Percentiles rank a stretch among this genome's conserved stretches.
phyloP scores from a whole-genome alignment of 2,113 vertebrate species.

The Notarius lentiginosus region DNA sequence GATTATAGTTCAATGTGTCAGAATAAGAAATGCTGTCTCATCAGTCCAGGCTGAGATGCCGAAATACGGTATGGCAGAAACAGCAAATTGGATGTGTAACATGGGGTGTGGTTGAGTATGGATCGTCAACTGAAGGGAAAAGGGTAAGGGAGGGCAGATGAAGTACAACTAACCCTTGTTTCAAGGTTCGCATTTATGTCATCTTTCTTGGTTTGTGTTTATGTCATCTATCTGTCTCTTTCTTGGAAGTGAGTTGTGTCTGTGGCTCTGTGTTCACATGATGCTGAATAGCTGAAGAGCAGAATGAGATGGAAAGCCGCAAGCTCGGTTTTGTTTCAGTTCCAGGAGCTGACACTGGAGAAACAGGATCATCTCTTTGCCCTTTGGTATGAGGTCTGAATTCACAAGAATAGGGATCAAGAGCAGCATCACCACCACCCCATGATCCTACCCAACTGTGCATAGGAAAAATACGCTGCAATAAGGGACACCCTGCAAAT shows the following conservation, averaged over 20 bases:
- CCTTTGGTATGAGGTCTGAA: neutral
- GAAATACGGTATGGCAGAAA: neutral
- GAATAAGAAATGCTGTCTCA: neutral
- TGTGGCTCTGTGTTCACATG: neutral
- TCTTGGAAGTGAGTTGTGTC: slow-evolving; percentile 8
- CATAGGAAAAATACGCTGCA: neutral
- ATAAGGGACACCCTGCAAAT: neutral
- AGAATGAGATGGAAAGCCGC: slow-evolving; percentile 9
- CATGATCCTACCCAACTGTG: neutral
- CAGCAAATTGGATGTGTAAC: neutral
- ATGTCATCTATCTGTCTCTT: slow-evolving; percentile 6
- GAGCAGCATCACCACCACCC: neutral
- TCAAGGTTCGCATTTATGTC: neutral
- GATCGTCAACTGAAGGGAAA: neutral
- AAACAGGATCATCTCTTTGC: neutral
- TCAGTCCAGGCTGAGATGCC: neutral
- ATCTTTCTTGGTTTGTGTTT: neutral
- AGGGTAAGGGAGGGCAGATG: neutral
- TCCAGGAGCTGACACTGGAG: slow-evolving; percentile 15
- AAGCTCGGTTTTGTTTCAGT: neutral
- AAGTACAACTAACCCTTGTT: neutral
- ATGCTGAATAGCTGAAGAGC: neutral
- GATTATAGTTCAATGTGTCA: neutral
- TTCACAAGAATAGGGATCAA: neutral
- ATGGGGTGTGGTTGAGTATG: neutral